Base-by-base conservation (phyloP, 2,797 vertebrate genomes). In the Myotis daubentonii region DNA sequence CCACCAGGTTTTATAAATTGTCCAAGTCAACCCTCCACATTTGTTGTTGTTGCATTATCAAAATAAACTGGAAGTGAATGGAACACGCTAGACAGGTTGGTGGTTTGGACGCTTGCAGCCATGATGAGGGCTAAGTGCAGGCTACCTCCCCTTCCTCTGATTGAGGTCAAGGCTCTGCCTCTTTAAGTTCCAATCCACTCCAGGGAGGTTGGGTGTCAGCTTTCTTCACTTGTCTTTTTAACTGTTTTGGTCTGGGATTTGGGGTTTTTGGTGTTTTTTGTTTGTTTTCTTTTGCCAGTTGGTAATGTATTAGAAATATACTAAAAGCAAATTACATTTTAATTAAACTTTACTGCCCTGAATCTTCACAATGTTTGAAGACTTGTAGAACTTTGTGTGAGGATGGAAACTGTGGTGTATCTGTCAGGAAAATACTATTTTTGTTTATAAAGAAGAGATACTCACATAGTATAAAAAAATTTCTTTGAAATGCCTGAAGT, bases 391-490 rank as follows among this genome's bases (percentile, higher is more conserved):
- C 41, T 76, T 89, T 66, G 22, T 66, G 13, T 79, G 49, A 17
- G 20, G 38, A 49, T 94, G 30, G 78, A 95, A 90, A 93, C 55
- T 44, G 65, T 91, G 65, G 44, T 12, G 10, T 89, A 38, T 80
- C 53, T 95, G 70, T 44, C 70, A 85, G 84, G 87, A 95, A 96
- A 94, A 81, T 94, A 49, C 49, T 82, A 91, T 91, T 87, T 87
- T 95, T 74, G 13, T 87, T 95, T 92, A 57, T 74, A 85, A 84
- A 85, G 65, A 87, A 89, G 68, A 86, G 13, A 9, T 85, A 68
- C 19, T 90, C 28, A n/a, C 5, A 33, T 84, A 38, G 23, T 57
- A 71, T 23, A 62, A 84, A 93, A 76, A 91, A 89, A 72, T 72
- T 78, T 81, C 57, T 94, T 93, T 87, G 68, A 84, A 36, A 78